These are phyloP conservation scores for Xestia rhomboidea DNA, from an alignment of 2,888 invertebrate genomes.

Conservation along the genomic window DNA sequence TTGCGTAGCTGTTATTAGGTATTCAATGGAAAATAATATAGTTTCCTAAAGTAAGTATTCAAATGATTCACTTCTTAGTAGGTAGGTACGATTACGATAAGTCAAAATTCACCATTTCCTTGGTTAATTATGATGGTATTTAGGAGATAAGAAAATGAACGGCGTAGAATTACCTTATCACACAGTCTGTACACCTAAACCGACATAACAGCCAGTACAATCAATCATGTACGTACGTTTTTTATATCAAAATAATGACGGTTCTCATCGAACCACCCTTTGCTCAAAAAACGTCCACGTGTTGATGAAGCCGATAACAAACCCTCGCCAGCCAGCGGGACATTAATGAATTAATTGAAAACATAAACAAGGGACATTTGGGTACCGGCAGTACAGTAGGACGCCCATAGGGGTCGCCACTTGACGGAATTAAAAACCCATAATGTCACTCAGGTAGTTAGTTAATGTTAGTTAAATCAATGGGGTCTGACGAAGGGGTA, in stretches of 20 bases:
- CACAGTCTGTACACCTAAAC: not conserved
- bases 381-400: slow-evolving; percentile 35
- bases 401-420: slow-evolving; percentile 74
- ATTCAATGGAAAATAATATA: not conserved
- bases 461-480: slow-evolving; percentile 59
- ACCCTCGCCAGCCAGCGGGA: slow-evolving; percentile 56
- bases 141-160: slow-evolving; percentile 13
- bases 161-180: slow-evolving; percentile 8
- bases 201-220: not conserved
- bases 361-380: slow-evolving; percentile 66
- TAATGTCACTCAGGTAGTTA: slow-evolving; percentile 70
- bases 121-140: not conserved
- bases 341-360: slow-evolving; percentile 65
- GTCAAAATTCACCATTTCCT: not conserved
- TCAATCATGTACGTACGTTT: slow-evolving; percentile 2
- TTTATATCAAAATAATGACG: not conserved
- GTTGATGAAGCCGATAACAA: slow-evolving; percentile 45
- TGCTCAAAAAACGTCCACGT: slow-evolving; percentile 36
- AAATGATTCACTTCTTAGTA: not conserved
- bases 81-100: not conserved
- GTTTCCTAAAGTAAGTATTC: not conserved
- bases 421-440: slow-evolving; percentile 80
- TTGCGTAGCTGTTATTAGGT: not conserved
- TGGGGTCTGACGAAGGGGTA: slow-evolving; percentile 33
- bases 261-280: slow-evolving; percentile 28